Conservation (phyloP, 2,888 invertebrate genomes). For the Diarsia dahlii region DNA sequence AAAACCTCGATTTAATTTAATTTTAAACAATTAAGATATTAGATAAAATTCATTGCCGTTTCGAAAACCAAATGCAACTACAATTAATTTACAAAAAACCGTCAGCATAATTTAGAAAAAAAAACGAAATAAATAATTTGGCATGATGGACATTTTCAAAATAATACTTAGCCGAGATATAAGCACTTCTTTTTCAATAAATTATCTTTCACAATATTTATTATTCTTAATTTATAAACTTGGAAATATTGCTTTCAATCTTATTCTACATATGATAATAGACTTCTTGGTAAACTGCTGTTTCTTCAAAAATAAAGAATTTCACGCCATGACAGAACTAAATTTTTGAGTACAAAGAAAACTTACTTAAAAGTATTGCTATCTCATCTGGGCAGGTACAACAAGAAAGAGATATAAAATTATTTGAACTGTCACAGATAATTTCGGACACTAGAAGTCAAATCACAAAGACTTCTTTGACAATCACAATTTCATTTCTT, state of each 20-base stretch:
- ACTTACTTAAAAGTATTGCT: background rate
- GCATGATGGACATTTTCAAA: constrained; percentile 33
- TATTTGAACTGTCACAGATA: background rate
- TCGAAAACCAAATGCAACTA: constrained; percentile 21
- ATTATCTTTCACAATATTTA: constrained; percentile 44
- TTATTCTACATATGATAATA: constrained; percentile 60
- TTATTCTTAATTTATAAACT: constrained; percentile 61
- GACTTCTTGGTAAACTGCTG: constrained; percentile 51
- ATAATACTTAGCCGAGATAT: constrained; percentile 64
- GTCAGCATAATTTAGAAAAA: constrained; percentile 33
- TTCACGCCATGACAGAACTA: constrained; percentile 19
- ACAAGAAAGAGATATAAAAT: background rate
- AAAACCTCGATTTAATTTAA: background rate
- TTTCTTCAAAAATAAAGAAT: constrained; percentile 47
- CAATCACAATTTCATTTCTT: no score
- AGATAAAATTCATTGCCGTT: constrained; percentile 25
- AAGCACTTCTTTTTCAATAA: constrained; percentile 48
- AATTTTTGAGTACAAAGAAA: constrained; percentile 14
- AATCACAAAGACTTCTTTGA: background rate
- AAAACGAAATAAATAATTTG: constrained; percentile 48
- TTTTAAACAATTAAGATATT: background rate
- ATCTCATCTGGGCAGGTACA: background rate
- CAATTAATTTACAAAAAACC: constrained; percentile 15
- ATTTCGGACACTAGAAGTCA: background rate
- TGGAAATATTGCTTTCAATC: constrained; percentile 67